Evolutionary conservation across 2,888 invertebrate species (phyloP).

Genomic region (Didymodactylos carnosus): DNA sequence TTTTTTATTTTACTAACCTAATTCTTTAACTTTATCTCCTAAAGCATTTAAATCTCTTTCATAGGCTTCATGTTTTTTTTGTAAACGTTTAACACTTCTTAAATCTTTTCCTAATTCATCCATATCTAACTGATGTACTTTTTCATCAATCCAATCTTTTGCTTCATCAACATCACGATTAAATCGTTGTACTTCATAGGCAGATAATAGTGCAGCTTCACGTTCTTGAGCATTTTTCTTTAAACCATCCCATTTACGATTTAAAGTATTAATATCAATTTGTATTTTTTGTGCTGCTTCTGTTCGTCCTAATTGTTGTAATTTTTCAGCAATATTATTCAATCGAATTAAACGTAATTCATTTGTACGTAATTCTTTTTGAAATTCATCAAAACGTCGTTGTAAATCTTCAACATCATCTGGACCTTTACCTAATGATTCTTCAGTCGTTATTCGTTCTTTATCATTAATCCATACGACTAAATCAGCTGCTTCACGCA

Average conservation of each 20-base stretch:
- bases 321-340: constrained; percentile 92
- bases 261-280: constrained; percentile 70
- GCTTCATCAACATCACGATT: constrained; percentile 51
- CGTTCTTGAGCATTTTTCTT: constrained; percentile 81
- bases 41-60: constrained; percentile 94
- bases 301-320: constrained; percentile 75
- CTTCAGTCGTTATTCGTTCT: constrained; percentile 26
- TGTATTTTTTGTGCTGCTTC: constrained; percentile 95
- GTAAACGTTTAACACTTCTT: constrained; percentile 85
- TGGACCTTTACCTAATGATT: constrained; percentile 67
- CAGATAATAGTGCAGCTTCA: constrained; percentile 79
- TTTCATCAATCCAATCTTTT: constrained; percentile 78
- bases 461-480: constrained; percentile 96
- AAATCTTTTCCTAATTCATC: constrained; percentile 74
- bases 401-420: constrained; percentile 97
- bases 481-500: constrained; percentile 88
- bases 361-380: constrained; percentile 71
- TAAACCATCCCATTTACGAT: constrained; percentile 67
- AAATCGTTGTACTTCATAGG: constrained; percentile 96
- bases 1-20: constrained; percentile 30
- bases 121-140: constrained; percentile 77
- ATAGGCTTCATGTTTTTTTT: constrained; percentile 91
- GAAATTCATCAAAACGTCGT: constrained; percentile 98
- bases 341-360: constrained; percentile 92
- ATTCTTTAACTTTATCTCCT: constrained; percentile 81